Evolutionary conservation across 2,888 invertebrate species (phyloP), one percentile per base, ranked within the genome.

Genomic region (Rhynchonema sp.): DNA sequence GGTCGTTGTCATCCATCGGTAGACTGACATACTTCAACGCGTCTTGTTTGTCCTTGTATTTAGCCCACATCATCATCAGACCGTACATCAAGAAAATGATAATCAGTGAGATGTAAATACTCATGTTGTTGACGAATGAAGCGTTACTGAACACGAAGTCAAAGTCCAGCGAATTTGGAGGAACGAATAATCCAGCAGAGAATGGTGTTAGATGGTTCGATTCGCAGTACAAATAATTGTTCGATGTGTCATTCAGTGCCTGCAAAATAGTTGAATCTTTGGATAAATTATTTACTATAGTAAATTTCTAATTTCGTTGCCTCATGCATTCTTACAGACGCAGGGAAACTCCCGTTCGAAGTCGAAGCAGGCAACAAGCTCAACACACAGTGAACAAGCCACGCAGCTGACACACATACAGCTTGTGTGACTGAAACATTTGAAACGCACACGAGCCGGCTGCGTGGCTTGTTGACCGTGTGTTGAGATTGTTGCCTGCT

Each of bases 131-230:
- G 46, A 66, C 64, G 67, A 78, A 77, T 60, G 72, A 73, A 26
- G 69, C 64, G 65, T 78, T 73, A 30, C 72, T 69, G 61, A 77
- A 76, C 9, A 78, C 75, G 64, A 73, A 77, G 63, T 72, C 69
- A 68, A 76, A 79, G 69, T 78, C 75, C 17, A 79, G 74, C 23
- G 73, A 70, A 66, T 77, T 78, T 1, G 78, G 78, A 25, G 72
- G 70, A 1, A 77, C 74, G 23, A 74, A 72, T 66, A 75, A 74
- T 27, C 76, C 77, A 2, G 73, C 73, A 2, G 74, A 74, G 64
- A 78, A 78, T 30, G 73, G 69, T 20, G 78, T 77, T 66, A 78
- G 64, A 64, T 78, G 78, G 27, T 66, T 66, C 61, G 68, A 66
- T 46, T 64, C 61, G 63, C 70, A 70, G 25, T 64, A 62, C 2